Evolutionary conservation across 2,113 vertebrate genomes (phyloP).

Genomic region (Oreochromis aureus): DNA sequence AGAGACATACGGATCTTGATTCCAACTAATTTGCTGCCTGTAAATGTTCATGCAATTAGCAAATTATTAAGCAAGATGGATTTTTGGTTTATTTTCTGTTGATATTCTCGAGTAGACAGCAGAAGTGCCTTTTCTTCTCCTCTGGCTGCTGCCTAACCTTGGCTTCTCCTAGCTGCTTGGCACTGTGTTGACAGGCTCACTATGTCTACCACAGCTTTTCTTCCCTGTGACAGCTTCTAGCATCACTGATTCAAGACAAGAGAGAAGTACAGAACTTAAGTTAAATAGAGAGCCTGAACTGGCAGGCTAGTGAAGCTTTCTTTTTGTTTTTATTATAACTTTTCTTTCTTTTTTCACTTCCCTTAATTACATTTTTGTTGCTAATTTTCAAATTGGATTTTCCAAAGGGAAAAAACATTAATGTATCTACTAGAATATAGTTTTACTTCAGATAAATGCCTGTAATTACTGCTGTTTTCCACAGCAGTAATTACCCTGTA

Average conservation of each 20-base stretch:
- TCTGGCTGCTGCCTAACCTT: conserved; percentile 38
- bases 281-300: conserved; percentile 3
- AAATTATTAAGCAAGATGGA: background rate
- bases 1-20: background rate
- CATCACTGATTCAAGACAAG: conserved; percentile 28
- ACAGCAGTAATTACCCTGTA: too few relatives aligned
- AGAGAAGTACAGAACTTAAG: conserved; percentile 9
- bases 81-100: background rate
- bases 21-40: background rate
- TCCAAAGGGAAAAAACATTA: background rate
- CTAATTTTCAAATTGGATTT: background rate
- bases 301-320: background rate
- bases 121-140: conserved; percentile 3
- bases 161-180: conserved; percentile 26
- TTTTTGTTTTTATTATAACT: background rate
- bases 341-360: background rate
- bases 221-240: conserved; percentile 31
- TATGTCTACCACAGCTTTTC: conserved; percentile 34
- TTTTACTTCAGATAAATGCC: background rate
- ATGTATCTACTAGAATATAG: background rate
- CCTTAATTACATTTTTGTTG: background rate
- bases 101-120: conserved; percentile 16
- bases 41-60: background rate
- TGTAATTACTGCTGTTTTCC: background rate
- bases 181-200: conserved; percentile 39